Conservation (phyloP, 2,113 vertebrate genomes). For the Ageneiosus marmoratus region DNA sequence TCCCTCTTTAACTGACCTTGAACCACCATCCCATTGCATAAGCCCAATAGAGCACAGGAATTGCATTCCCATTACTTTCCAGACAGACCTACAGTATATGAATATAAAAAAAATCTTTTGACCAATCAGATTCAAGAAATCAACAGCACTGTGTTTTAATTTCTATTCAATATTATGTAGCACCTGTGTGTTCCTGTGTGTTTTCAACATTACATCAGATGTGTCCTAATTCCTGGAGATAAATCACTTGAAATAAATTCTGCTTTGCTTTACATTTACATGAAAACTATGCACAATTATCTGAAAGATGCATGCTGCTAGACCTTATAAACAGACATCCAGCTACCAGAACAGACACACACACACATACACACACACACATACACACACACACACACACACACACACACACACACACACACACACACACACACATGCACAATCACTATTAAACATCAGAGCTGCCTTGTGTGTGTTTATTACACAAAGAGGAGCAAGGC, state of each 20-base stretch:
- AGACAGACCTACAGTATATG: no score
- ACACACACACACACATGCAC: slow-evolving; percentile 12
- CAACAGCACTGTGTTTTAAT: background rate
- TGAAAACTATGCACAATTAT: background rate
- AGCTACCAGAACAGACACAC: slow-evolving; percentile 5
- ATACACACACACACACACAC: background rate
- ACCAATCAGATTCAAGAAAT: no score
- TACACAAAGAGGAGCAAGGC: background rate
- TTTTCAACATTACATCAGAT: background rate
- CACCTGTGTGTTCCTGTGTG: background rate
- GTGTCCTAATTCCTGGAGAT: background rate
- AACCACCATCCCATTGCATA: no score
- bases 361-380: slow-evolving; percentile 8
- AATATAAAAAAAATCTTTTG: no score
- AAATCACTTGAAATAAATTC: background rate
- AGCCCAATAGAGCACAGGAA: no score
- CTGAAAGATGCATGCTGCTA: background rate
- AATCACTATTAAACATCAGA: background rate
- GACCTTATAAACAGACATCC: background rate
- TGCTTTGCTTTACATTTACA: background rate
- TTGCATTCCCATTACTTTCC: no score
- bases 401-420: slow-evolving; percentile 20
- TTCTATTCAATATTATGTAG: background rate
- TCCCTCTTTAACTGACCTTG: no score
- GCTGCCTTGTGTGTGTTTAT: background rate